Percentiles rank a stretch among this genome's conserved stretches.
These are phyloP conservation scores for Troides aeacus DNA, from an alignment of 2,888 invertebrate genomes.

Conservation along the genomic window DNA sequence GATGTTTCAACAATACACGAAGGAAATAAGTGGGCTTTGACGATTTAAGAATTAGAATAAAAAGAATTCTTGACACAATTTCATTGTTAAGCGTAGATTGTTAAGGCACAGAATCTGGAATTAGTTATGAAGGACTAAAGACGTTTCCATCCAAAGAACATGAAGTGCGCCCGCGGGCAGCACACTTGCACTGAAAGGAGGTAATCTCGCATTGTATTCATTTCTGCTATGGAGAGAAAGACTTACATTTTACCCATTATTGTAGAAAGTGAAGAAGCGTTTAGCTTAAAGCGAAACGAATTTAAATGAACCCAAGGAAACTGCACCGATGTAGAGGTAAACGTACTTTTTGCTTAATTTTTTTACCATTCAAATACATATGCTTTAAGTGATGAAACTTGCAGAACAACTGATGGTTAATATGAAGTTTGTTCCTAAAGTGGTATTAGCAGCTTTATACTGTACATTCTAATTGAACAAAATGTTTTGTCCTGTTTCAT, in stretches of 20 bases:
- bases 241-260: conserved; percentile 30
- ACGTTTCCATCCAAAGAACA: conserved; percentile 32
- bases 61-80: conserved; percentile 45
- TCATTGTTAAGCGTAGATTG: conserved; percentile 44
- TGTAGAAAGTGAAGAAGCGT: conserved; percentile 21
- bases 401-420: no score
- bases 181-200: conserved; percentile 38
- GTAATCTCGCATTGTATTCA: conserved; percentile 43
- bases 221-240: conserved; percentile 24
- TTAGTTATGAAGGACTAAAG: conserved; percentile 47
- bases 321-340: conserved; percentile 5
- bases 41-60: conserved; percentile 28
- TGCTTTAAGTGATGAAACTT: no score
- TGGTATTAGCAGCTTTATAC: no score
- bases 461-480: no score
- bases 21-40: conserved; percentile 19
- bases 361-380: no score
- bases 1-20: conserved; percentile 8
- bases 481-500: no score
- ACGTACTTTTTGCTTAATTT: background rate
- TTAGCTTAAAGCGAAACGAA: conserved; percentile 24
- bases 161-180: conserved; percentile 41
- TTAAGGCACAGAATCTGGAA: conserved; percentile 40
- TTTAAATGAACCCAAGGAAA: conserved; percentile 20
- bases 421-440: no score